Conservation (phyloP, 2,113 vertebrate species). For the Odocoileus hemionus region DNA sequence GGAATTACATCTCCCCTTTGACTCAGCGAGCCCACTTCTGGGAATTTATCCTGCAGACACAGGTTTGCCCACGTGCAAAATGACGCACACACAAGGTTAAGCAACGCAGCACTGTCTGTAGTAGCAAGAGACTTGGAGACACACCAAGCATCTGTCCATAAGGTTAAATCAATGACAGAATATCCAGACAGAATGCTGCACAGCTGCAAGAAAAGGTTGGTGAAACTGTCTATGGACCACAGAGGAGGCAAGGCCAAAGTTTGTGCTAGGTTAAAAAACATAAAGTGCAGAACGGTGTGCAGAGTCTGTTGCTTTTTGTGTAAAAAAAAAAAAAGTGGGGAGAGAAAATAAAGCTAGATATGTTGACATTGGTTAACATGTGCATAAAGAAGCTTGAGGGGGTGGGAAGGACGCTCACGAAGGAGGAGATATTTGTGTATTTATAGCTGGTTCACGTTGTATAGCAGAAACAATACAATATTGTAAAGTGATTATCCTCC, state of each 20-base stretch:
- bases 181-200: accelerated
- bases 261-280: neutral
- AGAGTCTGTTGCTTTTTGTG: neutral
- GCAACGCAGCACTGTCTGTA: neutral
- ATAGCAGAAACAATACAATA: neutral
- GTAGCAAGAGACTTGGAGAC: neutral
- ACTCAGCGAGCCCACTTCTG: neutral
- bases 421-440: neutral
- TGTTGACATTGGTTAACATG: neutral
- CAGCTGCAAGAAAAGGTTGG: too few species aligned
- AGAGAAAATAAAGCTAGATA: neutral
- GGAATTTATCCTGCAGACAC: neutral
- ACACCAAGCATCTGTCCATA: neutral
- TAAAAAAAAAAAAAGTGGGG: neutral
- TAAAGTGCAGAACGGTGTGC: neutral
- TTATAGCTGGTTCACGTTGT: neutral
- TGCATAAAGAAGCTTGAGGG: neutral
- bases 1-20: neutral
- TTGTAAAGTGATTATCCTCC: neutral
- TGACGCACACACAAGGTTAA: neutral
- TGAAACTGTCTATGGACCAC: accelerated
- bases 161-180: neutral
- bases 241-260: neutral
- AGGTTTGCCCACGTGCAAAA: neutral
- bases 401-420: neutral